These are phyloP conservation scores for Ditylenchus dipsaci DNA, from an alignment of 1,140 invertebrate genomes.

Conservation along the genomic window DNA sequence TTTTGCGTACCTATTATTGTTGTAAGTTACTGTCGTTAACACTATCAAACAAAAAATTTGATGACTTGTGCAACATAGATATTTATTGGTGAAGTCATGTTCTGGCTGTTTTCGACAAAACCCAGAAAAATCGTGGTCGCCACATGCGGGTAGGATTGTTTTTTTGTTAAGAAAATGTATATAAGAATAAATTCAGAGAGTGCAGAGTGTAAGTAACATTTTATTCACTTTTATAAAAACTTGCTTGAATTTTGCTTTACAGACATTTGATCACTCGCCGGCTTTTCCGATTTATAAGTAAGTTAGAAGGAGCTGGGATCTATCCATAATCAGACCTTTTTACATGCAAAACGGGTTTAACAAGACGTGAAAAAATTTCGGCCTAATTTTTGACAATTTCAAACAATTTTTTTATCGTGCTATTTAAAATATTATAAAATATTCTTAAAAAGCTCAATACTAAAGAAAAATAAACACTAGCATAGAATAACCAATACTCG, in stretches of 20 bases:
- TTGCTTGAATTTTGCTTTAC: no score
- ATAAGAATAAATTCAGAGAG: constrained; percentile 36
- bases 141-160: neutral
- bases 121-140: constrained; percentile 44
- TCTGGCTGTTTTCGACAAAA: constrained; percentile 58
- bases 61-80: constrained; percentile 48
- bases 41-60: neutral
- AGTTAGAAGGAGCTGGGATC: no score
- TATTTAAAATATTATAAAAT: no score
- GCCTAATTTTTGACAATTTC: no score
- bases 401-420: no score
- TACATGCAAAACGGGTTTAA: neutral
- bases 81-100: constrained; percentile 57
- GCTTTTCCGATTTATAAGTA: constrained; percentile 54
- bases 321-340: no score
- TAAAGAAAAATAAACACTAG: no score
- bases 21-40: constrained; percentile 41
- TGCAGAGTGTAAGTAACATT: constrained; percentile 36
- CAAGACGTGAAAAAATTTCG: no score
- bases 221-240: no score
- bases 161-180: neutral
- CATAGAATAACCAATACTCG: no score
- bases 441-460: no score
- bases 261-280: constrained; percentile 52
- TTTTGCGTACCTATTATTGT: constrained; percentile 54